phyloP scores from a whole-genome alignment of 2,113 vertebrate species.

The Camelus dromedarius region DNA sequence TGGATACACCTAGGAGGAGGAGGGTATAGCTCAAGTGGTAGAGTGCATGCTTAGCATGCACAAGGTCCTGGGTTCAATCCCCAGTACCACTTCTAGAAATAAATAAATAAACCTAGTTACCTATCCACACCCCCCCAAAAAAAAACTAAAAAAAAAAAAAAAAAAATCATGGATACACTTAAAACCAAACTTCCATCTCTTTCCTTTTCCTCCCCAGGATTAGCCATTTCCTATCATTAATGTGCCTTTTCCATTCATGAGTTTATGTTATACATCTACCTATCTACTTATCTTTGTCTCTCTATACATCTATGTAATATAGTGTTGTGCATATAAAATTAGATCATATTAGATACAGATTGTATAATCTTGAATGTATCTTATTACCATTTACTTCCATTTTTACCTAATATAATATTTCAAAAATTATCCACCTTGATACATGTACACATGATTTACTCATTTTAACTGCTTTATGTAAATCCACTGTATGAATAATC shows the following conservation, averaged over 20 bases:
- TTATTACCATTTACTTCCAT: constrained; percentile 18
- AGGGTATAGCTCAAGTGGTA: too few species aligned
- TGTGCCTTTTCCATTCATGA: not conserved
- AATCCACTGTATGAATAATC: not conserved
- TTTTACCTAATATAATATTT: constrained; percentile 29
- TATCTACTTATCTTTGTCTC: not conserved
- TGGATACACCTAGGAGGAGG: not conserved
- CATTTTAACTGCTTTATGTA: not conserved
- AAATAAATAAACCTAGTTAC: too few species aligned
- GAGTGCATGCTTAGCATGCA: too few species aligned
- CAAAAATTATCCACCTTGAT: not conserved
- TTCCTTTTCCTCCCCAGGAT: not conserved
- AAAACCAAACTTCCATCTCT: not conserved
- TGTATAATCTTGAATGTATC: not conserved
- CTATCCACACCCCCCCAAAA: too few species aligned
- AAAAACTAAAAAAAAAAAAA: too few species aligned
- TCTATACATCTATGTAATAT: not conserved
- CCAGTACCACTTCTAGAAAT: too few species aligned
- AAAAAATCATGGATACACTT: not conserved
- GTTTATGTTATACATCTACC: not conserved
- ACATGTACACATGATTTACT: not conserved
- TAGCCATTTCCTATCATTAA: not conserved
- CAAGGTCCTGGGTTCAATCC: too few species aligned
- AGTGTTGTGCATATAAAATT: not conserved
- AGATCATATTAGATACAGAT: not conserved